Percentiles rank a stretch among this genome's conserved stretches.
These are phyloP conservation scores for Dolichallabes microphthalmus DNA, from an alignment of 2,113 vertebrate genomes.

Conservation along the genomic window DNA sequence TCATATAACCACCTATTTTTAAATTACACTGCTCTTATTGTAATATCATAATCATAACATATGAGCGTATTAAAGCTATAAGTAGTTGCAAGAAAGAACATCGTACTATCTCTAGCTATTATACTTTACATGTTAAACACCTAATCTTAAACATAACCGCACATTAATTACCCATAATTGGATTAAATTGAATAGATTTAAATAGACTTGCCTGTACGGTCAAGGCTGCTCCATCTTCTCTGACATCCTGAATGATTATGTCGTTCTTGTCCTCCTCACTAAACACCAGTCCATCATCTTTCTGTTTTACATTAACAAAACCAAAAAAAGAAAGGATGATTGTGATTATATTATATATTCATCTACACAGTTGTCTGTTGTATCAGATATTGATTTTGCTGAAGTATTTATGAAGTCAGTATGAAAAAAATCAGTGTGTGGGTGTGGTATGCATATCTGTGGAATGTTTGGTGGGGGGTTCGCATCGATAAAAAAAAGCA, in stretches of 20 bases:
- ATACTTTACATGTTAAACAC: not conserved
- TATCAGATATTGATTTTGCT: not conserved
- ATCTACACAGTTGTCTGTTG: not conserved
- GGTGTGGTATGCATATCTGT: not conserved
- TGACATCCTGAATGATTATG: slow-evolving; percentile 78
- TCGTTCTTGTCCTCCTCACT: slow-evolving; percentile 81
- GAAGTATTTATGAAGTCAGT: not conserved
- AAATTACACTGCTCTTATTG: no score
- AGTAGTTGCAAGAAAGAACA: not conserved
- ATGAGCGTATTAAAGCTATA: not conserved
- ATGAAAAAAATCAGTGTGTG: not conserved
- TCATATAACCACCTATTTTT: not conserved
- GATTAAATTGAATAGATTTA: not conserved
- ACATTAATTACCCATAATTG: not conserved
- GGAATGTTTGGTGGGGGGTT: not conserved
- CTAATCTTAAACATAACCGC: not conserved
- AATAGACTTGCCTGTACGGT: slow-evolving; percentile 65
- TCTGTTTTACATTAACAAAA: slow-evolving; percentile 63
- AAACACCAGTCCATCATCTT: slow-evolving; percentile 82
- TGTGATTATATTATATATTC: not conserved
- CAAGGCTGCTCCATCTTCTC: slow-evolving; percentile 75
- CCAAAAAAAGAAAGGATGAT: not conserved
- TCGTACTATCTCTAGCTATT: not conserved
- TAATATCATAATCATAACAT: not conserved
- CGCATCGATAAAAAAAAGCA: not conserved